A percentile compares a stretch with the other conserved stretches of the same genome.
Evolutionary conservation across 2,797 vertebrate genomes (phyloP).

Genomic region (Paedocypris micromegethes): DNA sequence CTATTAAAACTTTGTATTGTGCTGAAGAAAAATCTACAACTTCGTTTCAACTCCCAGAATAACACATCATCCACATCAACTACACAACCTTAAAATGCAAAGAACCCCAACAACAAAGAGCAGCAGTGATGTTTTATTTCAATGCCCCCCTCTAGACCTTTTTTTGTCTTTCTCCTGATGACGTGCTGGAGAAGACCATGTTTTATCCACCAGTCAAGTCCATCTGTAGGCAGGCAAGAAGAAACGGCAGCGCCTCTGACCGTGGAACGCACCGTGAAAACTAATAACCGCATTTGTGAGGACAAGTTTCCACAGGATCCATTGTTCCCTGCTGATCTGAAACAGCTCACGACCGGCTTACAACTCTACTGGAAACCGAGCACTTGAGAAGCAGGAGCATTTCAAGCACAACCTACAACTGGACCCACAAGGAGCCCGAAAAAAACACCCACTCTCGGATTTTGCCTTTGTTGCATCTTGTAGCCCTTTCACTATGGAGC

Average conservation of each 20-base stretch:
- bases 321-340: conserved; percentile 38
- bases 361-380: conserved; percentile 16
- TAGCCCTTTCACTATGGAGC: conserved; percentile 19
- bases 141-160: conserved; percentile 6
- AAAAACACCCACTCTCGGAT: conserved; percentile 34
- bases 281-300: conserved; percentile 58
- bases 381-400: conserved; percentile 1
- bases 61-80: too few species aligned
- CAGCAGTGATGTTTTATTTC: neutral
- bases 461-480: conserved; percentile 25
- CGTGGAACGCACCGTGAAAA: conserved; percentile 57
- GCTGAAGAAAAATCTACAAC: too few species aligned
- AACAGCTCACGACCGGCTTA: neutral
- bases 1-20: too few species aligned
- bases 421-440: conserved; percentile 18
- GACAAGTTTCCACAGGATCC: conserved; percentile 50
- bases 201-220: conserved; percentile 45
- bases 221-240: conserved; percentile 43
- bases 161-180: conserved; percentile 41
- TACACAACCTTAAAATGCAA: too few species aligned
- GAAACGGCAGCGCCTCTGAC: conserved; percentile 52
- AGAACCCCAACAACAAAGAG: too few species aligned
- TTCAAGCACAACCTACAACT: conserved; percentile 8
- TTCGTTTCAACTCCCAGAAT: too few species aligned
- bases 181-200: conserved; percentile 35